Conservation (phyloP, 2,797 vertebrate genomes). For the Coracias cyanogaster region DNA sequence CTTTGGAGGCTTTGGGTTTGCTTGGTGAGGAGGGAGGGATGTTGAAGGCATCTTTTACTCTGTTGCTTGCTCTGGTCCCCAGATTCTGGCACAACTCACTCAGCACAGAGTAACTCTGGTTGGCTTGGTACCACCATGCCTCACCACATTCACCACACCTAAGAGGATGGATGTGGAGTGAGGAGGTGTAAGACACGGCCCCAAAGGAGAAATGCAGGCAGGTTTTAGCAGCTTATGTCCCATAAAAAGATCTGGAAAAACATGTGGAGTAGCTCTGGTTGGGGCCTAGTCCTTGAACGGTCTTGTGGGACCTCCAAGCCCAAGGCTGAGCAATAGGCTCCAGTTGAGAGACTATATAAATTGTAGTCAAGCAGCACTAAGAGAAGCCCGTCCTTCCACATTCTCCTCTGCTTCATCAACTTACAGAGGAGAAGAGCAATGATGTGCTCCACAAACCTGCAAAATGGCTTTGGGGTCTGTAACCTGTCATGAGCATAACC, state of each 20-base stretch:
- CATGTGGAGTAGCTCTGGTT: neutral
- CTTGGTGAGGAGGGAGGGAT: accelerated
- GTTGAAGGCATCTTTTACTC: neutral
- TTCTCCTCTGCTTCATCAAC: neutral
- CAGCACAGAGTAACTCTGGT: neutral
- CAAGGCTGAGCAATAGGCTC: neutral
- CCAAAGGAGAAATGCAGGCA: neutral
- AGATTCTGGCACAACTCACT: neutral
- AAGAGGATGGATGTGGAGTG: neutral
- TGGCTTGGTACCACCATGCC: neutral
- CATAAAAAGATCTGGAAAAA: neutral
- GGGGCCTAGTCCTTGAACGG: neutral
- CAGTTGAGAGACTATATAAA: neutral
- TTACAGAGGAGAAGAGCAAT: neutral
- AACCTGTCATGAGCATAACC: neutral
- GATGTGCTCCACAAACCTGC: neutral
- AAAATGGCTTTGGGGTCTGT: neutral
- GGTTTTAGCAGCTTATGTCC: neutral
- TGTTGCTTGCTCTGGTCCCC: neutral
- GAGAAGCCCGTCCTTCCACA: neutral
- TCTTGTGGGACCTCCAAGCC: neutral
- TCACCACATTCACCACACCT: accelerated
- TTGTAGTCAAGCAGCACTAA: neutral
- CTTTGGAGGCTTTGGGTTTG: accelerated
- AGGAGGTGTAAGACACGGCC: neutral